These are phyloP conservation scores for Agrochola litura DNA, from an alignment of 2,888 invertebrate genomes.

Conservation along the genomic window DNA sequence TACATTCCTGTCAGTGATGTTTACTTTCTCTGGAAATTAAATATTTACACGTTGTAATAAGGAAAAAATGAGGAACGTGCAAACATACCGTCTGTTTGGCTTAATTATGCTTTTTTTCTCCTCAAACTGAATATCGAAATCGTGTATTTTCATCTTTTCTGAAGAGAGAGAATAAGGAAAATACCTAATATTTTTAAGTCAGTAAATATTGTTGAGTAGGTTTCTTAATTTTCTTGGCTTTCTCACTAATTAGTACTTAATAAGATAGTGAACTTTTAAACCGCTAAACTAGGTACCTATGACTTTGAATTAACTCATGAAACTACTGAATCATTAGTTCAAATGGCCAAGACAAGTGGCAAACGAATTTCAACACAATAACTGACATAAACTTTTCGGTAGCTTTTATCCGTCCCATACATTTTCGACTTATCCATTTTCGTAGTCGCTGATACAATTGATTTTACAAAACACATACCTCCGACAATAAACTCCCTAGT, in stretches of 20 bases:
- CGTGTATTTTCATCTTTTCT: neutral
- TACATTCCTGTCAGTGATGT: conserved; percentile 72
- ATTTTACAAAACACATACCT: conserved; percentile 69
- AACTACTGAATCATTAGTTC: neutral
- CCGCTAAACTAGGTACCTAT: neutral
- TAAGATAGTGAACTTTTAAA: neutral
- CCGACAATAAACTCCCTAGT: conserved; percentile 82
- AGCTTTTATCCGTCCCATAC: too few relatives aligned
- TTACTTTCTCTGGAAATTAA: conserved; percentile 81
- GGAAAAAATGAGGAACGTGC: neutral
- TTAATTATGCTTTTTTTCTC: neutral
- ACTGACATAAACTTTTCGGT: neutral
- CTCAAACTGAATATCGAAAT: neutral
- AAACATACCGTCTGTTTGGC: conserved; percentile 1
- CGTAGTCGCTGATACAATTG: neutral
- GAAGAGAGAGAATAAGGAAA: neutral
- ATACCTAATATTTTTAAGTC: neutral
- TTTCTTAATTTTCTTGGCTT: neutral
- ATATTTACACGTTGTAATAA: conserved; percentile 1
- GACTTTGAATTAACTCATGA: neutral
- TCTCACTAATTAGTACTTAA: neutral
- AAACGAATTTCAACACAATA: neutral
- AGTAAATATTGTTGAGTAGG: neutral
- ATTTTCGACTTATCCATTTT: neutral
- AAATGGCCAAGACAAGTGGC: neutral